phyloP scores from a whole-genome alignment of 2,797 vertebrate species.

The Pogoniulus pusillus region DNA sequence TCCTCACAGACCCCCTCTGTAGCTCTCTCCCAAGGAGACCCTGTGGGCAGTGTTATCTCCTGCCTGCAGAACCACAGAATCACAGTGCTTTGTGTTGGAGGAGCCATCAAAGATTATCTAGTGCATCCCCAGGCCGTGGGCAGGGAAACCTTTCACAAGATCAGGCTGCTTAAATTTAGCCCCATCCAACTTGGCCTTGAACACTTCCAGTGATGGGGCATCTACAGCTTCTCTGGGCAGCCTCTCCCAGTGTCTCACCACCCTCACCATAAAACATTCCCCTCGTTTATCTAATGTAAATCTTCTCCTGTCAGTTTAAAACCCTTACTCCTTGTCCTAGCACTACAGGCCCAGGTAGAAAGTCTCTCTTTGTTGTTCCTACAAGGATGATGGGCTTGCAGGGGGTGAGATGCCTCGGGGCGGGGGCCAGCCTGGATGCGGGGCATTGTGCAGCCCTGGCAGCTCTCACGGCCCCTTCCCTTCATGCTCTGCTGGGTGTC shows the following conservation, averaged over 20 bases:
- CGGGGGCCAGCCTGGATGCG: rapidly evolving
- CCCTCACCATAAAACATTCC: not conserved
- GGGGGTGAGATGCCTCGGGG: not conserved
- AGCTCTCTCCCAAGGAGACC: not conserved
- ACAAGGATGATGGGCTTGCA: not conserved
- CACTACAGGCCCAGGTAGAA: not conserved
- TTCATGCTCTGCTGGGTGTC: conserved; percentile 10
- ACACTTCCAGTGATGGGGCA: not conserved
- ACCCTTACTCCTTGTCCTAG: not conserved
- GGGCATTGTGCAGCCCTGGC: not conserved
- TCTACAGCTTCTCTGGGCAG: not conserved
- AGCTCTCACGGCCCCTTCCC: not conserved
- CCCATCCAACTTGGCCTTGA: not conserved
- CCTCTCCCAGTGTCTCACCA: not conserved
- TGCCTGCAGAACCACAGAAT: not conserved
- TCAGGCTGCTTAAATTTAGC: not conserved
- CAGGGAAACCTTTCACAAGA: not conserved
- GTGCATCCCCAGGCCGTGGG: rapidly evolving
- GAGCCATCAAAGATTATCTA: not conserved
- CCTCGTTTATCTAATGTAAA: not conserved
- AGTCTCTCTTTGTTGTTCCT: not conserved
- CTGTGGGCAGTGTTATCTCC: rapidly evolving
- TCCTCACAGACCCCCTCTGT: rapidly evolving
- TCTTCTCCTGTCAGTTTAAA: not conserved
- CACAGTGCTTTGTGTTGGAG: not conserved